phyloP scores from a whole-genome alignment of 2,888 invertebrate species.

The Pediacus dermestoides region DNA sequence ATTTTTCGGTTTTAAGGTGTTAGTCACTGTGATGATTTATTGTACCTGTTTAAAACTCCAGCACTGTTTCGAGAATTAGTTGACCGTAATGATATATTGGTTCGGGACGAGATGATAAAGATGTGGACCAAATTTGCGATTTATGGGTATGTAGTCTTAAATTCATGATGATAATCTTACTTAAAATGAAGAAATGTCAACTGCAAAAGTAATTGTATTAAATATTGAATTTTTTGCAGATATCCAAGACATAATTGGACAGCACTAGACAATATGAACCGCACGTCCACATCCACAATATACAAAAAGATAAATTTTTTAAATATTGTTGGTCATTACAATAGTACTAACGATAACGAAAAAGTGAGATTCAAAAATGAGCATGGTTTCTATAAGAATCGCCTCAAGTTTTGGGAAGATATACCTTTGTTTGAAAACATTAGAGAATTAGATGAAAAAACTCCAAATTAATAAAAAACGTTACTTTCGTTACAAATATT shows the following conservation, averaged over 20 bases:
- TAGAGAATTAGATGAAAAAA: constrained; percentile 16
- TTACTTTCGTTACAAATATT: not conserved
- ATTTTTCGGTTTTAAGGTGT: constrained; percentile 41
- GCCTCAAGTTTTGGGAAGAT: constrained; percentile 33
- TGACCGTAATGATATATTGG: constrained; percentile 41
- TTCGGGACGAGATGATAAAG: constrained; percentile 44
- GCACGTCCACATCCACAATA: not conserved
- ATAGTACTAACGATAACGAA: constrained; percentile 9
- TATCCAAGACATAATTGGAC: not conserved
- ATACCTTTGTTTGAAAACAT: constrained; percentile 32
- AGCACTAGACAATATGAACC: constrained; percentile 2
- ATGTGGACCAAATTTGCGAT: constrained; percentile 52
- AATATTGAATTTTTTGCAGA: too few species aligned
- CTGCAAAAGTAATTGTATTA: too few species aligned
- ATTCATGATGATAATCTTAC: too few species aligned
- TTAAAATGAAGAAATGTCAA: too few species aligned
- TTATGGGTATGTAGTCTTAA: too few species aligned
- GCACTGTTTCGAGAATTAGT: constrained; percentile 43
- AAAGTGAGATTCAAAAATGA: too few species aligned
- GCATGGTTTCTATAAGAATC: constrained; percentile 27
- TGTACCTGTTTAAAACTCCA: constrained; percentile 52
- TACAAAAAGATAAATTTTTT: constrained; percentile 21
- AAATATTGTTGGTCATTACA: constrained; percentile 17
- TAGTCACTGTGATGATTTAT: constrained; percentile 54
- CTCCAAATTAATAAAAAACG: too few species aligned